A percentile compares a stretch with the other conserved stretches of the same genome.
phyloP scores from a whole-genome alignment of 2,888 invertebrate genomes.

The Athetis lepigone region DNA sequence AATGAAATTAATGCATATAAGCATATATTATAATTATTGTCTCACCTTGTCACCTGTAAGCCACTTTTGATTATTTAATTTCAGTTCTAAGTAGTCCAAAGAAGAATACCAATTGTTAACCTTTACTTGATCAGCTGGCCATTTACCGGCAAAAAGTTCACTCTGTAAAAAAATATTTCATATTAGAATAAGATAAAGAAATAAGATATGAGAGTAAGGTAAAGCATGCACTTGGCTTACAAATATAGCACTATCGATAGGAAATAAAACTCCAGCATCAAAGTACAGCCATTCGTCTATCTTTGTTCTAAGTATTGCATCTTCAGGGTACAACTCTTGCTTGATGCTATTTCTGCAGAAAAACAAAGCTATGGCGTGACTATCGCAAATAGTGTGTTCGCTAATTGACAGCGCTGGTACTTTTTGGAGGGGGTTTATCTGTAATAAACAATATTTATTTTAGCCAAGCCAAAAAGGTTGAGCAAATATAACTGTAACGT shows the following conservation, averaged over 20 bases:
- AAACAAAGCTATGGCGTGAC: slow-evolving; percentile 92
- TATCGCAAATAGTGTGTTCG: slow-evolving; percentile 91
- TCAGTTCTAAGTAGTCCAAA: slow-evolving; percentile 77
- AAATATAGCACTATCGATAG: slow-evolving; percentile 86
- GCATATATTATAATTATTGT: not conserved
- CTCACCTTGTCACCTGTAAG: slow-evolving; percentile 79
- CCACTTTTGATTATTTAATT: slow-evolving; percentile 71
- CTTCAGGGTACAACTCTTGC: slow-evolving; percentile 86
- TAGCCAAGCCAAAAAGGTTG: not conserved
- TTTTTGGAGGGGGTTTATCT: slow-evolving; percentile 92
- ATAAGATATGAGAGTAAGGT: too few relatives aligned
- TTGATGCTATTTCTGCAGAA: slow-evolving; percentile 88
- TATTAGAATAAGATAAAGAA: too few relatives aligned
- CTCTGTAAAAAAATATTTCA: too few relatives aligned
- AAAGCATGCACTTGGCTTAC: too few relatives aligned
- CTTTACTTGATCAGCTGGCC: slow-evolving; percentile 64
- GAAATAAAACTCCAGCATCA: slow-evolving; percentile 89
- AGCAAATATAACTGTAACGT: too few relatives aligned
- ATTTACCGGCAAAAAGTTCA: slow-evolving; percentile 76
- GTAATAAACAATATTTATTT: slow-evolving; percentile 53
- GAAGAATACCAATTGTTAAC: slow-evolving; percentile 73
- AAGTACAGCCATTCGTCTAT: slow-evolving; percentile 89
- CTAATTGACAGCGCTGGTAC: slow-evolving; percentile 91
- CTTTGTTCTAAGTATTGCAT: slow-evolving; percentile 71
- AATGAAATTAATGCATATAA: not conserved